A percentile compares a stretch with the other conserved stretches of the same genome.
These are phyloP conservation scores for Theocolax elegans DNA, from an alignment of 1,140 invertebrate species.

Conservation along the genomic window DNA sequence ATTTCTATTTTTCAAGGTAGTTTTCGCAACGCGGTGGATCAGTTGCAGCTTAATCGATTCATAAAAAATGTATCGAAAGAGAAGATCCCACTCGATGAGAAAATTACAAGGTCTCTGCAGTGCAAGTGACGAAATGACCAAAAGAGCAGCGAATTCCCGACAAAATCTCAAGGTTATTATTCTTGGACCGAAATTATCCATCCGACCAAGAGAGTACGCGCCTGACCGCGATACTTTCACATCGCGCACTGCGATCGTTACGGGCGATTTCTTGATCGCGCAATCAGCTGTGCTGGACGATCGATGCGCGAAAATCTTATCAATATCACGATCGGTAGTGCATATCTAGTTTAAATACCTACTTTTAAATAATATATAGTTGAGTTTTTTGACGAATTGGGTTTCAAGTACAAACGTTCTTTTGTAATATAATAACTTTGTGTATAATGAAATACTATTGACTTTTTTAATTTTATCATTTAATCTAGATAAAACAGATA, in stretches of 20 bases:
- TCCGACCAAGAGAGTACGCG: background rate
- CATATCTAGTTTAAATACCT: too few species aligned
- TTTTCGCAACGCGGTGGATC: background rate
- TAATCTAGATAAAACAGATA: too few species aligned
- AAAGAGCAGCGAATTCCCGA: background rate
- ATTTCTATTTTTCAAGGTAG: conserved; percentile 11
- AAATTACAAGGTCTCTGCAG: background rate
- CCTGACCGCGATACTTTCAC: conserved; percentile 3
- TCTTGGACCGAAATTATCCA: too few species aligned
- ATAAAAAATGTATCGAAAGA: background rate
- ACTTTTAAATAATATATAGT: too few species aligned
- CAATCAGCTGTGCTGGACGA: too few species aligned
- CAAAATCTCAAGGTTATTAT: background rate
- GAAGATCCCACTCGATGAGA: background rate
- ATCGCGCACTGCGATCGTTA: background rate
- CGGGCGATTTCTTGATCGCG: background rate
- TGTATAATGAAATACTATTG: background rate
- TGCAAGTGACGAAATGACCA: background rate
- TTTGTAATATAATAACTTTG: too few species aligned
- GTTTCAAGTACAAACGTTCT: too few species aligned
- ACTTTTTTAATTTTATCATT: background rate
- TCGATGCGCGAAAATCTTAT: too few species aligned
- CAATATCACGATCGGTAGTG: too few species aligned
- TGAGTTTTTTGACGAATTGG: too few species aligned
- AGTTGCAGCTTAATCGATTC: background rate